Conservation (phyloP, 1,140 invertebrate genomes). For the Drosophila tropicalis region DNA sequence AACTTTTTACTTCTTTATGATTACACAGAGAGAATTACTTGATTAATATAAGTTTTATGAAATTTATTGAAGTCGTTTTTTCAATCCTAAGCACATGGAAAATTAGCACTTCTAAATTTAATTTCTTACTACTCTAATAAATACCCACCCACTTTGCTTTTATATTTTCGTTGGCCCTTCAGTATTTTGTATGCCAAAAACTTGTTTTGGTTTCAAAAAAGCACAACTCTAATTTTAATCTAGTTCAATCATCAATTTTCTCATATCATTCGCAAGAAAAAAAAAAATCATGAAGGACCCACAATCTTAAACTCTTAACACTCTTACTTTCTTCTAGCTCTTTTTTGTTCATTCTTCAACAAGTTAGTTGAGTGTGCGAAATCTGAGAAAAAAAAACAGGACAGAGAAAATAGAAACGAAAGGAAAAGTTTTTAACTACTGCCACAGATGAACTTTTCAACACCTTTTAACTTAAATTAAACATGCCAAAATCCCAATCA, state of each 20-base stretch:
- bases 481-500: constrained; percentile 66
- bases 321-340: neutral
- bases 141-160: neutral
- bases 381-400: neutral
- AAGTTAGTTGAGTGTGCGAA: neutral
- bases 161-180: neutral
- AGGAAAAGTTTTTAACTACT: constrained; percentile 53
- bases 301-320: constrained; percentile 1
- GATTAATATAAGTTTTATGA: no score
- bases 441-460: constrained; percentile 51
- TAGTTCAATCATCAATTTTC: constrained; percentile 1
- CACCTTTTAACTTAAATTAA: constrained; percentile 72
- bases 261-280: neutral
- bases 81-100: no score
- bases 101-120: no score
- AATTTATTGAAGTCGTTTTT: no score
- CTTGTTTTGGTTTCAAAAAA: no score
- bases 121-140: no score
- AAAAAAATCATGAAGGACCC: constrained; percentile 3
- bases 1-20: neutral
- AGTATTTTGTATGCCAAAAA: no score
- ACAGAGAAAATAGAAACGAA: constrained; percentile 16
- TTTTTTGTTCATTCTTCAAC: neutral
- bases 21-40: neutral
- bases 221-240: neutral